Base-by-base conservation (phyloP, 2,113 vertebrate genomes). In the Poicephalus gulielmi region DNA sequence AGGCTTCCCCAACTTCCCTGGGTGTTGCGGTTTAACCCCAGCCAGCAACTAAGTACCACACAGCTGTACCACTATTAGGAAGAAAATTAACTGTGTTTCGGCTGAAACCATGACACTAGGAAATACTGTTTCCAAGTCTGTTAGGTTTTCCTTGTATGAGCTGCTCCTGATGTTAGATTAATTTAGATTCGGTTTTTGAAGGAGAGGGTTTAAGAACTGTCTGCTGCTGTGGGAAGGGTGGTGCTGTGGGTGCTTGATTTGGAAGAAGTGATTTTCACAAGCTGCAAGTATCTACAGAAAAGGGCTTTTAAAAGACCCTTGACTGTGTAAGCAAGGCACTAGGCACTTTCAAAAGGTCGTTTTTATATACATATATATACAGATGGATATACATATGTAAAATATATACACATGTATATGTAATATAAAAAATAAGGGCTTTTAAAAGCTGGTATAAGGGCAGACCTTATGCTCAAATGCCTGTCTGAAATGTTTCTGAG, bases 161-260 rank as follows among this genome's bases (percentile, higher is more conserved):
- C 30, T 10, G 88, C 37, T 89, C 86, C 57, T 37, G 39, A 92
- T 88, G 80, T 60, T 75, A 92, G 43, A 93, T 90, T 88, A 92
- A 94, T 96, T 88, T 87, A 59, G 49, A 49, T 90, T 88, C 37
- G 19, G 15, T 68, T 86, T 28, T 47, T 63, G 55, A 71, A 86
- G n/a, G 39, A 37, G 19, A 84, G 31, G 67, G 53, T 8, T 74
- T 88, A 86, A 78, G 86, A 88, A 31, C 13, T 0, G 0, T 52
- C 30, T 33, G 95, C 71, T 88, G 50, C 33, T 84, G 35, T 83
- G 39, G 33, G 43, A 93, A 83, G 27, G 43, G 81, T 47, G 55
- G 50, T 77, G 25, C 11, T 88, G 37, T 0, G 1, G 23, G 39
- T 64, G 55, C 30, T 77, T 85, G 28, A 55, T 86, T 84, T 55